Percentiles rank a stretch among this genome's conserved stretches.
Conservation (phyloP, 2,888 invertebrate genomes). For the Didymodactylos carnosus region DNA sequence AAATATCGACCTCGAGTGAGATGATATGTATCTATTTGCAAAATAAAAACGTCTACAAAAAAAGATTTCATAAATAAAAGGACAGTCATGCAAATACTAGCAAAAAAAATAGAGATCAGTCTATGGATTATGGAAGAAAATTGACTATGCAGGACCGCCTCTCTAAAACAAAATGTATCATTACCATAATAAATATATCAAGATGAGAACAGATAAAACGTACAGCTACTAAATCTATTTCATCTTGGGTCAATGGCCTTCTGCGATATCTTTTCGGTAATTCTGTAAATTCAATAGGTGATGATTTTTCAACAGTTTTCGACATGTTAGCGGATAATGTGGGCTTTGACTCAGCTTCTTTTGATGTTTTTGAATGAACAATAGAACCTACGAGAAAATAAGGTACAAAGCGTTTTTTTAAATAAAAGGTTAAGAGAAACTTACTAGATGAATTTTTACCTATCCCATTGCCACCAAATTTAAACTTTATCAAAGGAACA, state of each 20-base stretch:
- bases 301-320: neutral
- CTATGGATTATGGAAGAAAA: neutral
- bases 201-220: neutral
- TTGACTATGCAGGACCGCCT: neutral
- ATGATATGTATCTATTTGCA: neutral
- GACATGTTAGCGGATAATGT: neutral
- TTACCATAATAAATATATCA: neutral
- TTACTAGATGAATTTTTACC: neutral
- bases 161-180: neutral
- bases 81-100: neutral
- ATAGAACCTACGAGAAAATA: too few relatives aligned
- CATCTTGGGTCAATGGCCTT: neutral
- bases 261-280: neutral
- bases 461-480: neutral
- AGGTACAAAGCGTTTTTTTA: neutral
- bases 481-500: neutral
- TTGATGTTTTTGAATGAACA: neutral
- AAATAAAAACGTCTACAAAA: neutral
- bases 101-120: neutral
- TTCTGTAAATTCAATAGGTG: neutral
- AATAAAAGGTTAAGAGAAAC: neutral
- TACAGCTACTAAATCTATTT: neutral
- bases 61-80: neutral
- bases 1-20: neutral
- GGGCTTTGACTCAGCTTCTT: neutral